Evolutionary conservation across 1,140 invertebrate genomes (phyloP).

Genomic region (Zaprionus davidi): DNA sequence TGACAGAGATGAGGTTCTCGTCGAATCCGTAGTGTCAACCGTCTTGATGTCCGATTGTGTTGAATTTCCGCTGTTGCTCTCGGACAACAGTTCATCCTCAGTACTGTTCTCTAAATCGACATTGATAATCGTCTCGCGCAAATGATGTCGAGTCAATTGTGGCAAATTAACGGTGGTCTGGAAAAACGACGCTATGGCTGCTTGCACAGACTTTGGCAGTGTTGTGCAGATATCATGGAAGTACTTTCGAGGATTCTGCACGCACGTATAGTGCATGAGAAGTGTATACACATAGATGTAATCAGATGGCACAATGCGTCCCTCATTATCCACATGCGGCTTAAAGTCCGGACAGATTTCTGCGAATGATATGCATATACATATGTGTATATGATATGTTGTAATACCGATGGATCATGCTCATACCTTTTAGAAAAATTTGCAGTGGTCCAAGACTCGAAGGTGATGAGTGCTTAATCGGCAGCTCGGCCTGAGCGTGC

Average conservation of each 20-base stretch:
- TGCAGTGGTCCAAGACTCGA: slow-evolving; percentile 9
- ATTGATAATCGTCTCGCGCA: slow-evolving; percentile 52
- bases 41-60: background rate
- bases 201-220: slow-evolving; percentile 54
- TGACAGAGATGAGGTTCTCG: background rate
- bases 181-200: slow-evolving; percentile 60
- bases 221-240: slow-evolving; percentile 71
- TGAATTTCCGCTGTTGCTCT: background rate
- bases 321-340: slow-evolving; percentile 29
- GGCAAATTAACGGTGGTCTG: slow-evolving; percentile 44
- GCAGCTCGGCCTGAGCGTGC: slow-evolving; percentile 19
- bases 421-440: slow-evolving; percentile 39
- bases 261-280: slow-evolving; percentile 72
- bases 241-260: slow-evolving; percentile 53
- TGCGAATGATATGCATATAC: slow-evolving; percentile 23
- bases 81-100: background rate
- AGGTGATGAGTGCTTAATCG: slow-evolving; percentile 20
- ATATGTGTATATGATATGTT: slow-evolving; percentile 4
- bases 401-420: background rate
- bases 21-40: slow-evolving; percentile 4
- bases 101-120: slow-evolving; percentile 8
- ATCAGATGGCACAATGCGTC: slow-evolving; percentile 44
- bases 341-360: slow-evolving; percentile 69
- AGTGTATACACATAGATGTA: slow-evolving; percentile 71
- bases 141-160: slow-evolving; percentile 35